These are phyloP conservation scores for Arenaria interpres DNA, from an alignment of 2,113 vertebrate species.

Conservation along the genomic window DNA sequence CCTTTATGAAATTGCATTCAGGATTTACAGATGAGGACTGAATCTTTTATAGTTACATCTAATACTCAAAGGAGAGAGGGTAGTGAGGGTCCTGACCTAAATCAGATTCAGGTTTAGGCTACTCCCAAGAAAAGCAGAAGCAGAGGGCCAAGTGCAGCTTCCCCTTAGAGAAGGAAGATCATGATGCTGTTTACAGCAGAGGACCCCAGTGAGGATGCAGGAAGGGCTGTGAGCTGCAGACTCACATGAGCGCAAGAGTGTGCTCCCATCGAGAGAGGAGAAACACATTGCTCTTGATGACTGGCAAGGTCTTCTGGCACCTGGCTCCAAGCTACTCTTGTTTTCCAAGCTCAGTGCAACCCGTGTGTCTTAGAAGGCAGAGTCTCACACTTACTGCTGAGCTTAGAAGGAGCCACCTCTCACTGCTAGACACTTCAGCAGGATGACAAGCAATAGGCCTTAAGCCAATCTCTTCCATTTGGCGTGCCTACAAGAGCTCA, in stretches of 20 bases:
- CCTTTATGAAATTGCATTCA: background rate
- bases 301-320: background rate
- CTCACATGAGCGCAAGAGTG: rapidly evolving
- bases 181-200: background rate
- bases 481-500: background rate
- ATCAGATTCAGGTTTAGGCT: background rate
- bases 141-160: background rate
- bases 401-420: background rate
- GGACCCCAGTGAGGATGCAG: background rate
- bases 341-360: background rate
- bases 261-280: background rate
- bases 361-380: background rate
- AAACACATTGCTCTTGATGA: background rate
- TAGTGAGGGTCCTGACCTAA: background rate
- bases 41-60: background rate
- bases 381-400: background rate
- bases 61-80: background rate
- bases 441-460: background rate
- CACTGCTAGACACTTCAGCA: background rate
- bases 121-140: background rate
- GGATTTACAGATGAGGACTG: background rate
- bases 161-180: background rate
- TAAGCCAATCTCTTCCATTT: background rate
- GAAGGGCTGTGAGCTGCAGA: background rate
- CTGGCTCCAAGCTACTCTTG: background rate